These are phyloP conservation scores for Amiota minor DNA, from an alignment of 2,888 invertebrate genomes.

Conservation along the genomic window DNA sequence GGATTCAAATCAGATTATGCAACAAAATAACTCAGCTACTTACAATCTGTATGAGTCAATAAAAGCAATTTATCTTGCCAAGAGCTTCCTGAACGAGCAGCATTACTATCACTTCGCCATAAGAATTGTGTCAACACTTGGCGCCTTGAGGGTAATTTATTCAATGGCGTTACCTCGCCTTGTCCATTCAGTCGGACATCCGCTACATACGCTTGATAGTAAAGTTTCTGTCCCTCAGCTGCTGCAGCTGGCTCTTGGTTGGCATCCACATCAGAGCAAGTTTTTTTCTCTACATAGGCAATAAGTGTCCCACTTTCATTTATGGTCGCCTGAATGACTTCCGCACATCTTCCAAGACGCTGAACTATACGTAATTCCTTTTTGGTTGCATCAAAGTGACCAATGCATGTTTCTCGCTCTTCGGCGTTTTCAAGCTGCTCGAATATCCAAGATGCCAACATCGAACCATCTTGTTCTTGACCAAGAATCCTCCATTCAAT, in stretches of 20 bases:
- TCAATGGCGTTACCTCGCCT: conserved; percentile 45
- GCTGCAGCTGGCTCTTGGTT: not conserved
- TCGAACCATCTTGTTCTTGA: conserved; percentile 84
- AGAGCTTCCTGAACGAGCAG: conserved; percentile 40
- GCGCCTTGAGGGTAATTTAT: conserved; percentile 77
- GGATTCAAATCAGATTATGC: conserved; percentile 16
- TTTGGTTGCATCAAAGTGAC: conserved; percentile 78
- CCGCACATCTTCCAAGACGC: conserved; percentile 77
- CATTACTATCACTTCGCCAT: conserved; percentile 65
- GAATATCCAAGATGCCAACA: conserved; percentile 81
- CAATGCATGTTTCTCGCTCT: conserved; percentile 74
- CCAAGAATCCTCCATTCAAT: conserved; percentile 87
- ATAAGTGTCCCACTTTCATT: conserved; percentile 81
- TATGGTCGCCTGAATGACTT: conserved; percentile 86
- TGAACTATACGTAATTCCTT: conserved; percentile 78
- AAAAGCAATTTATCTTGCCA: conserved; percentile 81
- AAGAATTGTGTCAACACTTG: conserved; percentile 87
- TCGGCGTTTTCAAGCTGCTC: conserved; percentile 70
- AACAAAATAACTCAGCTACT: conserved; percentile 37
- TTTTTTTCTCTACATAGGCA: conserved; percentile 78
- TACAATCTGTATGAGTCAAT: conserved; percentile 86
- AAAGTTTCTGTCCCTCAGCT: conserved; percentile 53
- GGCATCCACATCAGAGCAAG: conserved; percentile 53
- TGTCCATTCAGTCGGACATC: conserved; percentile 72
- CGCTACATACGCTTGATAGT: conserved; percentile 80